These are phyloP conservation scores for Etia nguti DNA, from an alignment of 2,113 vertebrate species.

Conservation along the genomic window DNA sequence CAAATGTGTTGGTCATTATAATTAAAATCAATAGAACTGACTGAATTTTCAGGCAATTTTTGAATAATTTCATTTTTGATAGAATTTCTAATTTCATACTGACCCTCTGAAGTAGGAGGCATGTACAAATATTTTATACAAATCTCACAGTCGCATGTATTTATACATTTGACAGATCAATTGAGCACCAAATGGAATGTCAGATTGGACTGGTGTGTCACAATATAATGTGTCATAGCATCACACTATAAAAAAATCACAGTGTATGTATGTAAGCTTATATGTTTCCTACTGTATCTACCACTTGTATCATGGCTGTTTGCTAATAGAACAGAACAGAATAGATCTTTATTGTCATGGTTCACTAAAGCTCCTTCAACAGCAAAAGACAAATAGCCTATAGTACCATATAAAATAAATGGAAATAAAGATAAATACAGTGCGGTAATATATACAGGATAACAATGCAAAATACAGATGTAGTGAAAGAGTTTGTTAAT, in stretches of 20 bases:
- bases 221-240: not conserved
- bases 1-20: not conserved
- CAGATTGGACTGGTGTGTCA: not conserved
- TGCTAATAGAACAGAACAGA: not conserved
- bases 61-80: not conserved
- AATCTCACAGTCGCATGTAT: not conserved
- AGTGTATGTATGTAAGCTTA: not conserved
- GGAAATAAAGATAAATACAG: not conserved
- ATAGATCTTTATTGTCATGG: not conserved
- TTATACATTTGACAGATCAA: not conserved
- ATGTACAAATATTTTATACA: not conserved
- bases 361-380: not conserved
- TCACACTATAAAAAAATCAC: not conserved
- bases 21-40: not conserved
- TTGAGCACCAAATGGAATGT: not conserved
- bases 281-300: not conserved
- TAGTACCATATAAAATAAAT: not conserved
- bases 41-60: accelerated
- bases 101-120: not conserved
- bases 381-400: not conserved
- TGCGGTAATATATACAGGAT: not conserved
- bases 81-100: not conserved
- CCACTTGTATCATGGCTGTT: not conserved
- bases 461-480: not conserved
- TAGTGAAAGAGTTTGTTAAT: not conserved